Evolutionary conservation across 1,140 invertebrate species (phyloP).

Genomic region (Akabosia matsudoensis): DNA sequence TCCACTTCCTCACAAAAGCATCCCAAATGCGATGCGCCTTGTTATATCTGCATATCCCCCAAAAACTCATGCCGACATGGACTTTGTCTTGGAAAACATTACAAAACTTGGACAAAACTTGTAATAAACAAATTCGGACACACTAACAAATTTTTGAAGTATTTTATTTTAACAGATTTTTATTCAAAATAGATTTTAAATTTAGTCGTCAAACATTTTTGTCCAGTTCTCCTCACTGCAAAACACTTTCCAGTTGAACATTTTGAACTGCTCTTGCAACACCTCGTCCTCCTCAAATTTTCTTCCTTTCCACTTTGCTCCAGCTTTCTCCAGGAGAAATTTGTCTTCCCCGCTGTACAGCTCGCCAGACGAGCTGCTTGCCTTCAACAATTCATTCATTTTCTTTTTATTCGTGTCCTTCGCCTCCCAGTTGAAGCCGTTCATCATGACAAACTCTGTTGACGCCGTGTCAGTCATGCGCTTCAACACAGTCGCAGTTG

Average conservation of each 20-base stretch:
- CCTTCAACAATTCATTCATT: conserved; percentile 16
- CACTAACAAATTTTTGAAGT: neutral
- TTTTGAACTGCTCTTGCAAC: neutral
- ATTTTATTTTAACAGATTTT: neutral
- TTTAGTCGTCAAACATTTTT: neutral
- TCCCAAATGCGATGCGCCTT: conserved; percentile 84
- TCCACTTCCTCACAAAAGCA: conserved; percentile 62
- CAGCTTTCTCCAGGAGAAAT: conserved; percentile 10
- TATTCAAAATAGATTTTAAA: neutral
- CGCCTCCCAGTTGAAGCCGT: conserved; percentile 2
- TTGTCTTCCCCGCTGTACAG: conserved; percentile 16
- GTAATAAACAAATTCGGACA: conserved; percentile 39
- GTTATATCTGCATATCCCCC: conserved; percentile 75
- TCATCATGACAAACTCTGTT: conserved; percentile 3
- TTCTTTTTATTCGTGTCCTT: conserved; percentile 15
- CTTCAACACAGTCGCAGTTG: neutral
- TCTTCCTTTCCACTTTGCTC: conserved; percentile 2
- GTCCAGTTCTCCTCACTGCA: neutral
- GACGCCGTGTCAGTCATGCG: neutral
- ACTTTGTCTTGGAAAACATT: conserved; percentile 62
- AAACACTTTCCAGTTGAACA: neutral
- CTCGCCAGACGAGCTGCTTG: neutral
- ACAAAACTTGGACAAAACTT: conserved; percentile 57
- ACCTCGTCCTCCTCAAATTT: conserved; percentile 2
- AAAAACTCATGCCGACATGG: conserved; percentile 59